Conservation (phyloP, 2,113 vertebrate species). For the Anseranas semipalmata region DNA sequence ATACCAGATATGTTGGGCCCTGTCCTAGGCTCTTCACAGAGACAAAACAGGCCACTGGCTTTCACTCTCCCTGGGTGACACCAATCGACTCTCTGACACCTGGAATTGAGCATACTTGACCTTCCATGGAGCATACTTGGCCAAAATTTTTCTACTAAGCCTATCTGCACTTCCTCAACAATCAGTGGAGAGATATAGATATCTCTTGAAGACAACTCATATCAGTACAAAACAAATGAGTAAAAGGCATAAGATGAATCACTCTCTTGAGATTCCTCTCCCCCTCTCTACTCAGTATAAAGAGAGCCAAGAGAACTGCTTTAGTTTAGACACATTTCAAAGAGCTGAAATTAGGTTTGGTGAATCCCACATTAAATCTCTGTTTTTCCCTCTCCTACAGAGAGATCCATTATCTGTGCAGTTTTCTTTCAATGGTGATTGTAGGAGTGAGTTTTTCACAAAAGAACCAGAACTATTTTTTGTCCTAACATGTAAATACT, state of each 20-base stretch:
- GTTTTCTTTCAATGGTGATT: not conserved
- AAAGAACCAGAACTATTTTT: not conserved
- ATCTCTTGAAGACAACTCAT: not conserved
- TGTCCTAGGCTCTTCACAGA: not conserved
- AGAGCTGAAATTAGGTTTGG: not conserved
- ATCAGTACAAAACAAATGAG: not conserved
- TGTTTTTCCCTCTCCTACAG: not conserved
- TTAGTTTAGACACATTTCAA: not conserved
- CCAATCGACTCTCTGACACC: not conserved
- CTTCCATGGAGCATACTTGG: too few relatives aligned
- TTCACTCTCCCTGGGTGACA: not conserved
- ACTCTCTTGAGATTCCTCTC: not conserved
- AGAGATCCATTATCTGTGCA: not conserved
- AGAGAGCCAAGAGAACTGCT: not conserved
- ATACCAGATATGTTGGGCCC: not conserved
- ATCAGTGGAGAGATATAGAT: not conserved
- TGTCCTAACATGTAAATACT: not conserved
- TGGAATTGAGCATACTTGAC: not conserved
- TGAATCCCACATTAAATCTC: not conserved
- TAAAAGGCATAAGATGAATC: not conserved
- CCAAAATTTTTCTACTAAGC: not conserved
- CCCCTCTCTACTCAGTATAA: not conserved
- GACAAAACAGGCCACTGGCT: not conserved
- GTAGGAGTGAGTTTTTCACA: not conserved
- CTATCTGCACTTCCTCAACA: not conserved